Base-by-base conservation (phyloP, 2,797 vertebrate genomes). In the Choloepus didactylus region DNA sequence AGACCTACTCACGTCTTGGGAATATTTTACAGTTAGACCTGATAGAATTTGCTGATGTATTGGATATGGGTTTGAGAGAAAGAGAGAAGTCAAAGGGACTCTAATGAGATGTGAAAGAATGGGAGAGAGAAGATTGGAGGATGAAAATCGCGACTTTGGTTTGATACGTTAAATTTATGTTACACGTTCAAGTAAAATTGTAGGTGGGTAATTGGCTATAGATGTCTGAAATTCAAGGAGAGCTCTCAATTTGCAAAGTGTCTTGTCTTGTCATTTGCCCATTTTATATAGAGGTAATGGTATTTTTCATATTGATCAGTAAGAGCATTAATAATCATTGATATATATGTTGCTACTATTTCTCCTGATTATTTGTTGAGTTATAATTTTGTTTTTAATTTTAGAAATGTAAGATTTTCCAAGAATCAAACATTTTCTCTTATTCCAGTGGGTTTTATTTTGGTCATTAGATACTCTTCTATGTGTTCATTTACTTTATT, bases 301-400 rank as follows among this genome's bases (percentile, higher is more conserved):
- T 59, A 60, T 49, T 56, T 89, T 95, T 38, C 23, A 15, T 81
- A 41, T 31, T 7, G 31, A 60, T 56, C 29, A 70, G 41, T 92
- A 67, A 86, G 59, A 79, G 66, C 18, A 87, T 54, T 51, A 70
- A 60, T 81, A 49, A 49, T 7, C 5, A 81, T 76, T 92, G 18
- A 21, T 35, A 31, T 60, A 75, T 49, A 49, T 79, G 3, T 35
- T 77, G 1, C 54, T 59, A 89, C 66, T 60, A 15, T 49, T 85
- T 76, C n/a, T 82, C 82, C 8, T 44, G 21, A 41, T n/a, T 69
- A 31, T 51, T 89, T 51, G 44, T 92, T 84, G 90, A 41, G 18
- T 67, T 86, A 82, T 60, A 89, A 59, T 31, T 72, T 86, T 51
- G n/a, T 41, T 91, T 95, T 70, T 69, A 66, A 44, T 81, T 72